Base-by-base conservation (phyloP, 2,888 invertebrate genomes). In the Lagria hirta region DNA sequence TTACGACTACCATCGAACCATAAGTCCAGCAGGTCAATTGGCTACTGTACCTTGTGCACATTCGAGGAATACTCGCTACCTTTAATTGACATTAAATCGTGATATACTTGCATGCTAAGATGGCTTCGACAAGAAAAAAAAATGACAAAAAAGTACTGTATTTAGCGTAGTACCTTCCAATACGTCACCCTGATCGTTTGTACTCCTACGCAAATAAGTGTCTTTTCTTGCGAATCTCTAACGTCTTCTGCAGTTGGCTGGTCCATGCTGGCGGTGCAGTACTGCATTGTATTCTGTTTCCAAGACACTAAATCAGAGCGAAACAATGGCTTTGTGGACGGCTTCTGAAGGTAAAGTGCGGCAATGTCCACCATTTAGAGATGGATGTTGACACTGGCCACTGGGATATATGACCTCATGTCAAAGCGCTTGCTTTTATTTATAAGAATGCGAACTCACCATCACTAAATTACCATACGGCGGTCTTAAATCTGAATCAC, bases 261-360 rank as follows among this genome's bases (percentile, higher is more conserved):
- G n/a, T n/a, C n/a, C n/a, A n/a, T n/a, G n/a, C n/a, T 14, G 22
- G 23, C 38, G 48, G 62, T 66, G 62, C 63, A 61, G 61, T 65
- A 62, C 61, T 62, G 63, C 65, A 67, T 67, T 67, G 67, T 67
- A 65, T 67, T 67, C 65, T 48, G 52, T 52, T 53, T 55, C 55
- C 58, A 54, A 54, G 57, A 57, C 59, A 55, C 61, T 68, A 67
- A 68, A 68, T 68, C 68, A 68, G 62, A 42, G 50, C 45, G 61
- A 64, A 66, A 48, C 66, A 68, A 66, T 66, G 64, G 66, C 57
- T 15, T 10, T 29, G 28, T 26, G 27, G 48, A 37, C 47, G 47
- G 47, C 43, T 48, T 48, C 47, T 48, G 47, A 43, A 38, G 38
- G 47, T 43, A 29, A 38, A 44, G 44, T 33, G 36, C 35, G 29